Conservation (phyloP, 2,888 invertebrate genomes). For the Drosophila heteroneura region DNA sequence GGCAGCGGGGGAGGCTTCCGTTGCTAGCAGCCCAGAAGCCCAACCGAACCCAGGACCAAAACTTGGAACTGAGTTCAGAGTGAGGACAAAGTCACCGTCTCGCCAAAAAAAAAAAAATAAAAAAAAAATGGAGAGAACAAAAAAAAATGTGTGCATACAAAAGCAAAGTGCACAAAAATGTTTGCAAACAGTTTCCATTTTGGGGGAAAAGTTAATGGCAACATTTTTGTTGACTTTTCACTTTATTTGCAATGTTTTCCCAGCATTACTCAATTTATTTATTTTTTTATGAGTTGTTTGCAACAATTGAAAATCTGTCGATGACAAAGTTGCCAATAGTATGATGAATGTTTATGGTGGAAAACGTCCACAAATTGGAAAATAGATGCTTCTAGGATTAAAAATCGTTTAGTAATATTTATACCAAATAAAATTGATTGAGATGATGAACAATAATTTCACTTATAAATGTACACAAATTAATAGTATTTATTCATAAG, state of each 20-base stretch:
- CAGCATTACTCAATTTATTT: slow-evolving; percentile 6
- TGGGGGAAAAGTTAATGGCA: slow-evolving; percentile 70
- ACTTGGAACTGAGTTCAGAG: slow-evolving; percentile 4
- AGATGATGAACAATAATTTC: not conserved
- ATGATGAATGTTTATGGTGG: slow-evolving; percentile 36
- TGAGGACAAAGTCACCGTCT: slow-evolving; percentile 42
- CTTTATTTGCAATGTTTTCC: slow-evolving; percentile 61
- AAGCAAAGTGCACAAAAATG: slow-evolving; percentile 68
- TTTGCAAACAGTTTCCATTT: slow-evolving; percentile 76
- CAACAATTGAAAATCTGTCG: slow-evolving; percentile 72
- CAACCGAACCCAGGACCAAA: slow-evolving; percentile 14
- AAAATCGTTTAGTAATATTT: not conserved
- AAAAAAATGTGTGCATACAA: slow-evolving; percentile 28
- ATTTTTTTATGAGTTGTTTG: slow-evolving; percentile 53
- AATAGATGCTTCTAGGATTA: not conserved
- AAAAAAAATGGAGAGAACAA: not conserved
- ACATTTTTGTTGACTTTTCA: slow-evolving; percentile 75
- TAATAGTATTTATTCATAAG: not conserved
- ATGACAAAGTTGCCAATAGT: slow-evolving; percentile 66
- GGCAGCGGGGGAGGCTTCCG: slow-evolving; percentile 57
- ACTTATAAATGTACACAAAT: not conserved
- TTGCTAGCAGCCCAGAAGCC: slow-evolving; percentile 20
- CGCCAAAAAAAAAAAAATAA: slow-evolving; percentile 31
- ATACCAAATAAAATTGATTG: not conserved
- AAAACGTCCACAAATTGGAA: not conserved